Base-by-base conservation (phyloP, 1,140 invertebrate genomes). In the Drusus annulatus region DNA sequence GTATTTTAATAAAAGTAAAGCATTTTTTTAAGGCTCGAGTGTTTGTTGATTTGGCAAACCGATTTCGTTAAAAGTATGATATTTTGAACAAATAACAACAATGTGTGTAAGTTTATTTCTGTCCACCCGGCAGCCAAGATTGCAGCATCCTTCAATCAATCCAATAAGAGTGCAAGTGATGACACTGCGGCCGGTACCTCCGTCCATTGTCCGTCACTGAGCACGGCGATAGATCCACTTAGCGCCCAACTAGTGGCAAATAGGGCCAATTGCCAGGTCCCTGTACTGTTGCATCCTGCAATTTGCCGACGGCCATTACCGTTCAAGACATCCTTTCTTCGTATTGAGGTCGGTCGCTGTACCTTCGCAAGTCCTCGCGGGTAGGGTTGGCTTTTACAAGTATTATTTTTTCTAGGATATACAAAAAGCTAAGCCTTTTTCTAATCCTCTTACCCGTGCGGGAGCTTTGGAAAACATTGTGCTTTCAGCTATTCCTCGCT, bases 261-360 rank as follows among this genome's bases (percentile, higher is more conserved):
- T 65, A 45, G 62, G 62, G 25, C 62, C 62, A 65, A 65, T 65
- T 65, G 28, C 25, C 17, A 3, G 25, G 8, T n/a, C 62, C 62
- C 28, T 2, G 23, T 21, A 45, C 36, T 10, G 25, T 10, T 31
- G 62, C 62, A 65, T 65, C 62, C 62, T 65, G 62, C 62, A 65
- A 65, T 65, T 65, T 65, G 62, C 36, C 15, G 28, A 7, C 36
- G 5, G 28, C 2, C 25, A 65, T 65, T 65, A 45, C 36, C 13
- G 36, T 45, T 13, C 36, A 45, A 45, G 8, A 13, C 13, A 45
- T 45, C 23, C 23, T 60, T 60, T 25, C 23, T n/a, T 15, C 23
- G 8, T 31, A 65, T 65, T 65, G 62, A n/a, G 62, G 62, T 31
- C 62, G 62, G 62, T 25, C 62, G 16, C n/a, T 65, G 62, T 65